Percentiles rank a stretch among this genome's conserved stretches.
These are phyloP conservation scores for Oligia latruncula DNA, from an alignment of 2,888 invertebrate species.

Conservation along the genomic window DNA sequence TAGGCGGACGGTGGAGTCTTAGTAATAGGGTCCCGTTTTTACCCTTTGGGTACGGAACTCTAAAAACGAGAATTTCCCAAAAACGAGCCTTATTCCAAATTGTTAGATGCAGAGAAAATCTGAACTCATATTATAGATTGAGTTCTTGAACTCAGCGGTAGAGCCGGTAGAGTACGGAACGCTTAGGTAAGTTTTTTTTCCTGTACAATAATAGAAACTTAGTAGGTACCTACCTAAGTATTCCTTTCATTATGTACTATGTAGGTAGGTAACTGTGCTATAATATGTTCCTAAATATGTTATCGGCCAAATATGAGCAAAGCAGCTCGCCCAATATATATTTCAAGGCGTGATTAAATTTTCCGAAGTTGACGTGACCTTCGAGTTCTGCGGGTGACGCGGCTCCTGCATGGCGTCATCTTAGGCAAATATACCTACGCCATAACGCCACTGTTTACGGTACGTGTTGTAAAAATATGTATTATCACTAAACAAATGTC, in stretches of 20 bases:
- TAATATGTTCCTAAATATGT: slow-evolving; percentile 12
- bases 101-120: not conserved
- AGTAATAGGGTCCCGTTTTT: too few relatives aligned
- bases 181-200: not conserved
- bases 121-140: not conserved
- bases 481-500: slow-evolving; percentile 35
- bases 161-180: not conserved
- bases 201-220: not conserved
- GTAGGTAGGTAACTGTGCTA: not conserved
- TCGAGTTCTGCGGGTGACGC: slow-evolving; percentile 78
- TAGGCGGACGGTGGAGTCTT: too few relatives aligned
- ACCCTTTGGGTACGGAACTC: too few relatives aligned
- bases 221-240: too few relatives aligned
- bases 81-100: not conserved
- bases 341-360: slow-evolving; percentile 74
- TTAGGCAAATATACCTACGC: slow-evolving; percentile 70
- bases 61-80: not conserved
- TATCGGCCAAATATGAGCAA: slow-evolving; percentile 23
- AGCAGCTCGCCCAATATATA: slow-evolving; percentile 40
- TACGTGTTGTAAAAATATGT: slow-evolving; percentile 51
- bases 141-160: not conserved
- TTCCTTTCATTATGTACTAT: not conserved
- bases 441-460: slow-evolving; percentile 66
- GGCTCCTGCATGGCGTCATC: slow-evolving; percentile 76
- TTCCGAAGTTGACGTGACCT: slow-evolving; percentile 82